Evolutionary conservation across 2,113 vertebrate genomes (phyloP), one percentile per base, ranked within the genome.

Genomic region (Peromyscus californicus): DNA sequence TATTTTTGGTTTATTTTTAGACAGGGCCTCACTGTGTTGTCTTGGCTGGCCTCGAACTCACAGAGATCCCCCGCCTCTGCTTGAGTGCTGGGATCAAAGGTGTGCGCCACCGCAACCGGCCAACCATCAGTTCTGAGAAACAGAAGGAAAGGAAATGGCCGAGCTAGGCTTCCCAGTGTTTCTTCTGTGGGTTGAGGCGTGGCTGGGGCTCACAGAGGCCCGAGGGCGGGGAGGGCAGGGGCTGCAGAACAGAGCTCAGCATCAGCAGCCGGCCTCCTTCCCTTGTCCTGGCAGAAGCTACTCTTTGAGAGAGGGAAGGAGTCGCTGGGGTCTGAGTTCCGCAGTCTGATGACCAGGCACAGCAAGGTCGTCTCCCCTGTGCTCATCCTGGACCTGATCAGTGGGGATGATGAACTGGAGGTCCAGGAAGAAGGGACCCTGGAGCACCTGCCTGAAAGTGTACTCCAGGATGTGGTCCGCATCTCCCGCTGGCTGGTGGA

Each of bases 401-500:
- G 99, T 0, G 98, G 98, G 0, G 99, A 99, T 0, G 99, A 99
- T 0, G 99, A 99, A 88, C 99, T 99, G 98, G 99, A 99, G 98
- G 98, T 99, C 0, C 99, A 99, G 98, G 99, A 99, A 92, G 99
- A 99, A 16, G 98, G 99, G 97, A 96, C 98, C 13, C 98, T 99
- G 98, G 99, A 99, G 90, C 99, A 99, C 94, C 99, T 99, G 4
- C 99, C 99, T 0, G 99, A 99, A 91, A 98, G 99, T 0, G 99
- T 99, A 67, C 98, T 99, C 17, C 99, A 99, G 3, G 99, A 99
- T 31, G 98, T 99, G 97, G 98, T 99, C 98, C 99, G 99, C 93
- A 99, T 99, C 96, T 99, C 99, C 3, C 98, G 99, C 89, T 99
- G 99, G 99, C 99, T 99, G 98, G 99, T 99, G 98, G 99, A 99